phyloP scores from a whole-genome alignment of 2,113 vertebrate genomes.

The Eurypyga helias region DNA sequence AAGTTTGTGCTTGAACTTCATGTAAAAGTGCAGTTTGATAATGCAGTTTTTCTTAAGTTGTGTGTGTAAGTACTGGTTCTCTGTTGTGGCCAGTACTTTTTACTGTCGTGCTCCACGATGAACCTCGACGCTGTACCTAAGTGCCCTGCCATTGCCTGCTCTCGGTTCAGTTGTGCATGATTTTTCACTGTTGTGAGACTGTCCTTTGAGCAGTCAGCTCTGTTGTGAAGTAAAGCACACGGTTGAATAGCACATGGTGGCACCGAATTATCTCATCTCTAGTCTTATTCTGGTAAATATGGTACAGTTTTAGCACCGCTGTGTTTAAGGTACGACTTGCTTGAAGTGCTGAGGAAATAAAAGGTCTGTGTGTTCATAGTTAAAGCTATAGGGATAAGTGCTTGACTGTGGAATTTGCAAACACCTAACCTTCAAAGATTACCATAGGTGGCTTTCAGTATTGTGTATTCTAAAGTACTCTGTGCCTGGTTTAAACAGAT shows the following conservation, averaged over 20 bases:
- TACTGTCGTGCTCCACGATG: neutral
- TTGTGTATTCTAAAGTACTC: slow-evolving; percentile 60
- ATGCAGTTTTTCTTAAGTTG: neutral
- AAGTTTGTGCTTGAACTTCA: slow-evolving; percentile 13
- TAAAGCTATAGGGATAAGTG: slow-evolving; percentile 21
- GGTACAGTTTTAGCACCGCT: neutral
- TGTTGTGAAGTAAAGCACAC: neutral
- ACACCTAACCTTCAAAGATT: neutral
- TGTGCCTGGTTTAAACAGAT: slow-evolving; percentile 59
- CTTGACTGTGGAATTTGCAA: slow-evolving; percentile 24
- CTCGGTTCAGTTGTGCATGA: neutral
- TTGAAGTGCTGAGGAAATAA: slow-evolving; percentile 2
- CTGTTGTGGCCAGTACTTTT: neutral
- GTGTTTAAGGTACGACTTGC: neutral
- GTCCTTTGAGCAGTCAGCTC: neutral
- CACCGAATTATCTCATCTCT: neutral
- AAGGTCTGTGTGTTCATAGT: neutral
- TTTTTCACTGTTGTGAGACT: neutral
- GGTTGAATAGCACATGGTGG: neutral
- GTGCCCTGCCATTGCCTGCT: neutral
- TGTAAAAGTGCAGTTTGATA: neutral
- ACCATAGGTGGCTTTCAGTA: slow-evolving; percentile 28
- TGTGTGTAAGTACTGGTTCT: neutral
- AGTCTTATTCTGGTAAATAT: neutral
- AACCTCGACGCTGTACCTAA: neutral